Evolutionary conservation across 2,113 vertebrate species (phyloP).

Genomic region (Crotophaga sulcirostris): DNA sequence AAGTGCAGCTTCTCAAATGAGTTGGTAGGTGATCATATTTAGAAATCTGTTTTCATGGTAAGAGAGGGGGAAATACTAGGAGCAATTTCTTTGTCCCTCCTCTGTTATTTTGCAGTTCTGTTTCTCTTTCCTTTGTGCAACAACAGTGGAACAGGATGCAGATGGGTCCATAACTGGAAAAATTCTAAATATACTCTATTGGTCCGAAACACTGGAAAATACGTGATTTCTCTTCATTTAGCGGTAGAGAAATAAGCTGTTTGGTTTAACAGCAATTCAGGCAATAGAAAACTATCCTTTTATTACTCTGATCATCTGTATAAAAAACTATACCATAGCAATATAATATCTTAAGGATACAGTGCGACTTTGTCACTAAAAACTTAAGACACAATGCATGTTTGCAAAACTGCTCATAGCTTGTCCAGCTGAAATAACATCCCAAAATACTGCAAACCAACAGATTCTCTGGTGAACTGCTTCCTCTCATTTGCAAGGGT

Average conservation of each 20-base stretch:
- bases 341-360: neutral
- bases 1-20: neutral
- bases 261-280: neutral
- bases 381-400: neutral
- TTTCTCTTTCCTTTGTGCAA: neutral
- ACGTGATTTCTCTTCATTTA: neutral
- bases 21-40: neutral
- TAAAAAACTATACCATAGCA: neutral
- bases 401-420: neutral
- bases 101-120: neutral
- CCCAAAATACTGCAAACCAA: neutral
- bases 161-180: conserved; percentile 7
- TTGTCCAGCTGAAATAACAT: conserved; percentile 16
- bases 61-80: neutral
- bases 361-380: neutral
- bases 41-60: neutral
- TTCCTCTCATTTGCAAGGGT: neutral
- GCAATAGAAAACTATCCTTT: neutral
- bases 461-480: neutral
- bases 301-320: neutral
- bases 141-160: neutral
- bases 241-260: neutral
- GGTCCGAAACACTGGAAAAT: neutral
- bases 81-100: neutral
- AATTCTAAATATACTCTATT: neutral